These are phyloP conservation scores for Psephotus haematonotus DNA, from an alignment of 2,113 vertebrate genomes.

Conservation along the genomic window DNA sequence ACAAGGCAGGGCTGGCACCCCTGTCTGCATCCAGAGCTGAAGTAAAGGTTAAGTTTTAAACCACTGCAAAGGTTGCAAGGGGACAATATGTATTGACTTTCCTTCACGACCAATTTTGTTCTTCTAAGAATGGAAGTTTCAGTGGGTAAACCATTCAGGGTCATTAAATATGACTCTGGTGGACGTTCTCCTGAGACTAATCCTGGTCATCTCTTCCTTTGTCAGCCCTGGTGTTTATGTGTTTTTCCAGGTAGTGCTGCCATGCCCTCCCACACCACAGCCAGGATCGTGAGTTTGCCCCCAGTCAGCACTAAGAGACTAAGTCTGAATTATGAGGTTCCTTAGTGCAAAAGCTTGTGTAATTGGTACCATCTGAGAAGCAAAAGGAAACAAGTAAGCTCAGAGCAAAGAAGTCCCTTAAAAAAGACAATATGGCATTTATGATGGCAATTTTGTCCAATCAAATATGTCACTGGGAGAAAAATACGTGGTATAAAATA, in stretches of 20 bases:
- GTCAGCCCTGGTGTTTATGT: neutral
- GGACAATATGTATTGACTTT: rapidly evolving
- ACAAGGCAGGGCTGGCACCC: neutral
- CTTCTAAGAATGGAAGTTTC: neutral
- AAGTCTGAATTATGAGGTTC: neutral
- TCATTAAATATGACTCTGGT: neutral
- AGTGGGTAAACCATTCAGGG: neutral
- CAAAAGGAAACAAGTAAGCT: neutral
- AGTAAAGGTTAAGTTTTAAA: neutral
- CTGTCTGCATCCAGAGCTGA: neutral
- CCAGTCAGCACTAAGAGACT: neutral
- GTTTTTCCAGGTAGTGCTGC: neutral
- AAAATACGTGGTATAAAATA: neutral
- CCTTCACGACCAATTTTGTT: rapidly evolving
- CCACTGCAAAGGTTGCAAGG: neutral
- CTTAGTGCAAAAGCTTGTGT: neutral
- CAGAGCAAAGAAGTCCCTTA: neutral
- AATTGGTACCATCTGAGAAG: neutral
- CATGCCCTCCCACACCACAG: neutral
- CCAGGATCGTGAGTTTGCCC: neutral
- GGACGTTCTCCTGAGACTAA: neutral
- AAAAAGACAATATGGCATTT: neutral
- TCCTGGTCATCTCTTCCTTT: neutral
- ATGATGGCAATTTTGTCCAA: neutral
- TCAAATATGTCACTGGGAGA: neutral